Evolutionary conservation across 2,797 vertebrate species (phyloP).

Genomic region (Ptychobarbus kaznakovi): DNA sequence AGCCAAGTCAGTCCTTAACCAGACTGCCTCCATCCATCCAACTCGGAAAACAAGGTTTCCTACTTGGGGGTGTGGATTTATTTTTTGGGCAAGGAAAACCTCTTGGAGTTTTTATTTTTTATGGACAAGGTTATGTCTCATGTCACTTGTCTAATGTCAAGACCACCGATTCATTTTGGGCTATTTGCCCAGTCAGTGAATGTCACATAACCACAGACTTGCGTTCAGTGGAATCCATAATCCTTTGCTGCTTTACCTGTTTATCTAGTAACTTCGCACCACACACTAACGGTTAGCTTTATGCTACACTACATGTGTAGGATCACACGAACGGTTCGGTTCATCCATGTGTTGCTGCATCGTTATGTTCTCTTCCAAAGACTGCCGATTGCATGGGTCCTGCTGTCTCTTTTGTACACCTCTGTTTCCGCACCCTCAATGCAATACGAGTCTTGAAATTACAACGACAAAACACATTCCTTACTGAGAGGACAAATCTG

Average conservation of each 20-base stretch:
- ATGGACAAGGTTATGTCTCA: conserved; percentile 20
- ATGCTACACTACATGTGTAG: conserved; percentile 30
- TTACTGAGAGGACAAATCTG: conserved; percentile 67
- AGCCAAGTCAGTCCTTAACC: not conserved
- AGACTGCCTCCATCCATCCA: not conserved
- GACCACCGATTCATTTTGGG: conserved; percentile 12
- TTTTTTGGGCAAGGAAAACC: not conserved
- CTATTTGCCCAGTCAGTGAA: conserved; percentile 28
- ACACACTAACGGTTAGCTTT: conserved; percentile 33
- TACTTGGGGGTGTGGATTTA: too few species aligned
- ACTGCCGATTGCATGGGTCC: conserved; percentile 37
- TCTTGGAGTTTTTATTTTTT: not conserved
- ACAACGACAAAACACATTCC: conserved; percentile 27
- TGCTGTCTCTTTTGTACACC: conserved; percentile 30
- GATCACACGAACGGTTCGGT: not conserved
- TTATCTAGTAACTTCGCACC: not conserved
- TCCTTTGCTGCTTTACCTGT: conserved; percentile 26
- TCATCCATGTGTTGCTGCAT: conserved; percentile 20
- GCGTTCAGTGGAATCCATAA: conserved; percentile 4
- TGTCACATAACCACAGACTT: conserved; percentile 23
- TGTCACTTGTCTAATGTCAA: not conserved
- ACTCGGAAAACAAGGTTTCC: not conserved
- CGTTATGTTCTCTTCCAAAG: conserved; percentile 22
- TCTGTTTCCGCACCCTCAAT: conserved; percentile 15
- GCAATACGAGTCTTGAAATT: conserved; percentile 13